These are phyloP conservation scores for Onychomys leucogaster DNA, from an alignment of 2,797 vertebrate genomes.

Conservation along the genomic window DNA sequence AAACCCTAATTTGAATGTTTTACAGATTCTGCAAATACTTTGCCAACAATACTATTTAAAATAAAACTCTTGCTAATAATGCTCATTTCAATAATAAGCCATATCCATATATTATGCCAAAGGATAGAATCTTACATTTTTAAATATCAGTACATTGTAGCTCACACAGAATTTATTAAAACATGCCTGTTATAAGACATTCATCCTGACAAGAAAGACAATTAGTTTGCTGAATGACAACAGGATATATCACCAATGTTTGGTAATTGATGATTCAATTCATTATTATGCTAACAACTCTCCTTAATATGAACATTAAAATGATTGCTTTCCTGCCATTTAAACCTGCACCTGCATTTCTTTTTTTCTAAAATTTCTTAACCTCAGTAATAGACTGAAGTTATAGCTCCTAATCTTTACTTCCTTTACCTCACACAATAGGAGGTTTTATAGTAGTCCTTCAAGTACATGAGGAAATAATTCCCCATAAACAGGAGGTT, in stretches of 20 bases:
- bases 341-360: slow-evolving; percentile 58
- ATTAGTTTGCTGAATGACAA: slow-evolving; percentile 75
- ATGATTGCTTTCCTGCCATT: slow-evolving; percentile 81
- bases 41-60: neutral
- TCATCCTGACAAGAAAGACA: slow-evolving; percentile 78
- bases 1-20: slow-evolving; percentile 6
- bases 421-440: slow-evolving; percentile 38
- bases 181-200: slow-evolving; percentile 75
- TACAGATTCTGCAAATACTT: neutral
- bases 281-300: slow-evolving; percentile 80
- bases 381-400: neutral
- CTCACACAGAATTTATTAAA: slow-evolving; percentile 71
- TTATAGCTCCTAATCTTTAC: slow-evolving; percentile 71
- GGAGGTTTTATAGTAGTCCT: slow-evolving; percentile 62
- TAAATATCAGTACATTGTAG: slow-evolving; percentile 50
- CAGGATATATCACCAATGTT: slow-evolving; percentile 76
- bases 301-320: slow-evolving; percentile 81
- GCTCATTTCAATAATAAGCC: neutral
- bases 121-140: neutral
- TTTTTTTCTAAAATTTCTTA: slow-evolving; percentile 64
- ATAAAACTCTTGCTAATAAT: slow-evolving; percentile 30
- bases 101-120: neutral
- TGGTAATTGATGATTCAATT: slow-evolving; percentile 81
- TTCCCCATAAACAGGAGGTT: slow-evolving; percentile 56
- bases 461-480: slow-evolving; percentile 64